Evolutionary conservation across 2,797 vertebrate genomes (phyloP).

Genomic region (Carduelis carduelis): DNA sequence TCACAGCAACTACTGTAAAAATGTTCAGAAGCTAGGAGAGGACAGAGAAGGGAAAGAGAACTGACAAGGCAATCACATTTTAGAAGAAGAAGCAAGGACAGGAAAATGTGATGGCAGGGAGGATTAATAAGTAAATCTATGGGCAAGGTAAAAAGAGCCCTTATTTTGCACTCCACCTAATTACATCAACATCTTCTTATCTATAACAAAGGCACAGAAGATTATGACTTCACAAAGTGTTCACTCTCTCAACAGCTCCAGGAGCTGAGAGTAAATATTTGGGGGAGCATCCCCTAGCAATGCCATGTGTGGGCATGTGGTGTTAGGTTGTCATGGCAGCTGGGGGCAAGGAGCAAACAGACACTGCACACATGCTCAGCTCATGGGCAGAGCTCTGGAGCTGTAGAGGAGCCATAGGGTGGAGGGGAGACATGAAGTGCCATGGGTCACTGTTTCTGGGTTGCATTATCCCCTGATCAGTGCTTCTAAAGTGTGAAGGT

Average conservation of each 20-base stretch:
- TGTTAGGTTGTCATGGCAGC: conserved; percentile 57
- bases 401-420: fast-evolving
- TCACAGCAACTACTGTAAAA: neutral
- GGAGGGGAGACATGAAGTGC: fast-evolving
- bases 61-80: neutral
- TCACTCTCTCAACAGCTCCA: conserved; percentile 47
- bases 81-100: neutral
- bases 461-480: neutral
- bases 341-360: neutral
- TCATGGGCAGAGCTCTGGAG: neutral
- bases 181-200: neutral
- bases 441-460: neutral
- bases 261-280: conserved; percentile 52
- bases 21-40: neutral
- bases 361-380: fast-evolving
- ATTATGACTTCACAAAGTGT: neutral
- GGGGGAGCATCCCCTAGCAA: conserved; percentile 45
- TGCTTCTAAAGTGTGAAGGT: neutral
- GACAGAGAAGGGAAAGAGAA: neutral
- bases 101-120: neutral
- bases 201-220: neutral
- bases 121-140: neutral
- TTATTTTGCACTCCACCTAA: neutral
- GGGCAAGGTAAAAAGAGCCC: neutral
- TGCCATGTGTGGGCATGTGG: neutral